Percentiles rank a stretch among this genome's conserved stretches.
These are phyloP conservation scores for Varanus salvator DNA, from an alignment of 2,113 vertebrate genomes.

Conservation along the genomic window DNA sequence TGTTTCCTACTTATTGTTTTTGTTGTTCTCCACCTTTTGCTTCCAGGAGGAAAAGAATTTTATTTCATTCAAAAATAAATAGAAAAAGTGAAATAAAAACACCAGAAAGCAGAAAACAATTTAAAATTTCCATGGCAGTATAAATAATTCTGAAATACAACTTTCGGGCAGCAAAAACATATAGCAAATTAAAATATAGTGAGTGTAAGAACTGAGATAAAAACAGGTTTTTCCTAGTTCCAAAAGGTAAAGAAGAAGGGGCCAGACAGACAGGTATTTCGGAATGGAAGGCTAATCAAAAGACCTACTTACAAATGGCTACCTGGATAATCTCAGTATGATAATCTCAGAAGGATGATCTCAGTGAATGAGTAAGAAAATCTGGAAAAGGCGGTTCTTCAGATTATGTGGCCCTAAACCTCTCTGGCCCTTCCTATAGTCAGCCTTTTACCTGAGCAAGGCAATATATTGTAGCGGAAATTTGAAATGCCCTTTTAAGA, in stretches of 20 bases:
- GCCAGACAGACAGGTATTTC: no score
- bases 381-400: neutral
- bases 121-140: no score
- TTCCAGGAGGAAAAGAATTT: no score
- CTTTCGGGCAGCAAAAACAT: neutral
- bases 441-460: slow-evolving; percentile 30
- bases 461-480: slow-evolving; percentile 49
- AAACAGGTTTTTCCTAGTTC: neutral
- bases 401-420: neutral
- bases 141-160: no score
- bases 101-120: no score
- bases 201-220: neutral
- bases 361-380: neutral
- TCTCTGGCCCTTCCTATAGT: neutral
- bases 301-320: neutral
- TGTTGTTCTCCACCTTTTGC: no score
- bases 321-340: neutral
- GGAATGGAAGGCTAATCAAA: neutral
- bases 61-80: no score
- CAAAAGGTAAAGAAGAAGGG: neutral
- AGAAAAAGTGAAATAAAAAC: no score
- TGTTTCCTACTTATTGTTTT: no score
- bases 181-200: neutral
- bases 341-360: neutral
- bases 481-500: slow-evolving; percentile 49